A percentile compares a stretch with the other conserved stretches of the same genome.
Conservation (phyloP, 2,797 vertebrate species). For the Austrolebias charrua region DNA sequence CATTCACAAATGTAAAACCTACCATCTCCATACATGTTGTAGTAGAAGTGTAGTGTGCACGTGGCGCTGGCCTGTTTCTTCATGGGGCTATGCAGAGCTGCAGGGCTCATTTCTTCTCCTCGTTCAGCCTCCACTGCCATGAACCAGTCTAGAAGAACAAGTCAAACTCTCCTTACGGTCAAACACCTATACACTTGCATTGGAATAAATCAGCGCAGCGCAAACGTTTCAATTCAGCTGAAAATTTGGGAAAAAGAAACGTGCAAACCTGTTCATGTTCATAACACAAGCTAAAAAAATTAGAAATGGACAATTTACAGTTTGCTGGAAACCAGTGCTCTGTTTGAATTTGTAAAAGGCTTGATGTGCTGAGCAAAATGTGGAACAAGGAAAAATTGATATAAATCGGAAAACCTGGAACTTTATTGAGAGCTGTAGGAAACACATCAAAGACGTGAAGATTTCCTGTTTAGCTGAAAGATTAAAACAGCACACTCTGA, state of each 20-base stretch:
- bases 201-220: fast-evolving
- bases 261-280: neutral
- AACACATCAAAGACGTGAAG: constrained; percentile 1
- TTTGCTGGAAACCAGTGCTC: neutral
- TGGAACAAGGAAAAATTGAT: neutral
- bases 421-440: neutral
- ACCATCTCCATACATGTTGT: constrained; percentile 77
- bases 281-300: neutral
- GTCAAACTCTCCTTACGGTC: neutral
- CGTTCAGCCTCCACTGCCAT: constrained; percentile 62
- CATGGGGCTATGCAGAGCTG: constrained; percentile 67
- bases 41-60: constrained; percentile 77
- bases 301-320: neutral
- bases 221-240: neutral
- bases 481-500: constrained; percentile 1
- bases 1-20: constrained; percentile 27
- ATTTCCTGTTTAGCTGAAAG: constrained; percentile 6
- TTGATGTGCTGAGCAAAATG: too few species aligned
- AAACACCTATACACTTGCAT: too few species aligned
- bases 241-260: neutral
- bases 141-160: constrained; percentile 73
- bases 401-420: neutral
- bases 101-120: constrained; percentile 65
- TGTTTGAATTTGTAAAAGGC: neutral
- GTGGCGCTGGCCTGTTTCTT: constrained; percentile 70